These are phyloP conservation scores for Anabacerthia variegaticeps DNA, from an alignment of 2,797 vertebrate genomes.

Conservation along the genomic window DNA sequence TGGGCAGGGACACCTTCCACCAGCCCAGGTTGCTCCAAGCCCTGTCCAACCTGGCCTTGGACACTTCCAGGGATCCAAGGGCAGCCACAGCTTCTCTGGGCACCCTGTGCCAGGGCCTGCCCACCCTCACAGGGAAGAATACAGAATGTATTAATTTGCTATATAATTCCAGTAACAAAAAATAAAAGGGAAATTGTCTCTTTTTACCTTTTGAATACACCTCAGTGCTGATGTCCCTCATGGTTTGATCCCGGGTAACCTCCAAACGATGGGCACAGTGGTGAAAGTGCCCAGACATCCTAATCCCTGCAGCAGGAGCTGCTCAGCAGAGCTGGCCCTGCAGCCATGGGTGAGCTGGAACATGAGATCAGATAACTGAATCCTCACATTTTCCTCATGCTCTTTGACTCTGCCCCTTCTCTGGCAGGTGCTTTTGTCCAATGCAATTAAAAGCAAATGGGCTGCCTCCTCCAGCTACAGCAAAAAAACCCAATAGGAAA, in stretches of 20 bases:
- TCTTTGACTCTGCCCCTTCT: not conserved
- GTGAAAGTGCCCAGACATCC: too few relatives aligned
- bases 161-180: not conserved
- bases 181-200: not conserved
- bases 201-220: not conserved
- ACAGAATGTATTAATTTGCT: not conserved
- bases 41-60: accelerated
- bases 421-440: not conserved
- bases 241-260: not conserved
- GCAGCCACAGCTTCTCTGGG: not conserved
- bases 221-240: not conserved
- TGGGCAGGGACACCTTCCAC: not conserved
- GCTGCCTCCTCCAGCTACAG: not conserved
- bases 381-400: not conserved
- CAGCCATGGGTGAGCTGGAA: not conserved
- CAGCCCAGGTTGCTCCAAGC: accelerated
- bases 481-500: not conserved
- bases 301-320: too few relatives aligned
- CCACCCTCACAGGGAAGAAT: not conserved
- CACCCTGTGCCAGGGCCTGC: not conserved
- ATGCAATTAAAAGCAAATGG: not conserved
- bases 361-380: not conserved
- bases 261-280: not conserved
- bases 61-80: not conserved
- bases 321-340: not conserved